Evolutionary conservation across 2,113 vertebrate species (phyloP), one percentile per base, ranked within the genome.

Genomic region (Ictidomys tridecemlineatus): DNA sequence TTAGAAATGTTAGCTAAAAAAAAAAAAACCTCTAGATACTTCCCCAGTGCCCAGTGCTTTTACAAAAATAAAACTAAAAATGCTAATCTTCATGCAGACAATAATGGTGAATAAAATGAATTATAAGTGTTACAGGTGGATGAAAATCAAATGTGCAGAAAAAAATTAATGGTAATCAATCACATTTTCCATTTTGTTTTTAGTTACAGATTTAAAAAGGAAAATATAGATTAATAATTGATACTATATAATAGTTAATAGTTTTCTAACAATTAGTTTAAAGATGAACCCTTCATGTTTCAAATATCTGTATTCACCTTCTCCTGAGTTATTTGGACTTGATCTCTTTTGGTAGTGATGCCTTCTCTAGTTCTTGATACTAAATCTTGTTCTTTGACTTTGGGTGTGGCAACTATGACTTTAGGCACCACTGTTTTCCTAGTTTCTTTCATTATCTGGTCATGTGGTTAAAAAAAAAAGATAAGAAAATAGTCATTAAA

Each of bases 391-490:
- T 99, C 98, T 98, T 98, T 99, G 94, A 86, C 83, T 98, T 98
- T 98, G 77, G 99, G 99, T 67, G 97, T 92, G 87, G 98, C 98
- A 96, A 99, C 98, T 98, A 98, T 98, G 96, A 98, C 98, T 96
- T 97, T 98, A 17, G 98, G 98, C 93, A 98, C 96, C 96, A 99
- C 98, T 96, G 98, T 97, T 98, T 98, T 99, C 72, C 98, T 98
- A 95, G 98, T 97, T 98, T 99, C 98, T 97, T 98, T 99, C 97
- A 76, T 98, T 67, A 98, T 95, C 99, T 99, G 97, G 87, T 96
- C 8, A 98, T 98, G 98, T 73, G 4, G 96, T 95, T 77, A 53
- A 94, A 89, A 95, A 89, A 93, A 79, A 45, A 93, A 84, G 67
- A 30, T 53, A 61, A 96, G 91, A 95, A 74, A 98, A 96, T 58